phyloP scores from a whole-genome alignment of 2,797 vertebrate genomes.

The Anas bernieri region DNA sequence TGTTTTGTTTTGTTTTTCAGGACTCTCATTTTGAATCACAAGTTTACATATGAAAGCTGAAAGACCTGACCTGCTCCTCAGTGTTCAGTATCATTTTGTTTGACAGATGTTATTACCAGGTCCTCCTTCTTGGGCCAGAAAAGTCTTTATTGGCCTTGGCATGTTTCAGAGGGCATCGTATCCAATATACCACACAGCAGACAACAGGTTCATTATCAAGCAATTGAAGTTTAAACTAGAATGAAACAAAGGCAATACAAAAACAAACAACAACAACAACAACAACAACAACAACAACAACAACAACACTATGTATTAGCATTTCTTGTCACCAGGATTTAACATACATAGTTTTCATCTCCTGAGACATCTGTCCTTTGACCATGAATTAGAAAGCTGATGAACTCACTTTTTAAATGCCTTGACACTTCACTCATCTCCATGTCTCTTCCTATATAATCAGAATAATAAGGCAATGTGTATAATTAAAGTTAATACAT shows the following conservation, averaged over 20 bases:
- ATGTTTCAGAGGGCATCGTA: background rate
- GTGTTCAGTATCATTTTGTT: background rate
- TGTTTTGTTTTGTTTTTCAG: background rate
- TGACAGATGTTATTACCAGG: background rate
- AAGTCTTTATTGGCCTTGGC: background rate
- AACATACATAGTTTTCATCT: background rate
- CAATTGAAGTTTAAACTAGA: background rate
- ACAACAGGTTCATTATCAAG: background rate
- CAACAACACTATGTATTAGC: background rate
- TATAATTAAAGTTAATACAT: background rate
- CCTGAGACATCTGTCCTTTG: background rate
- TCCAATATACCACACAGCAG: background rate
- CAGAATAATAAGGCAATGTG: background rate
- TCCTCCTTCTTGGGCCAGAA: background rate
- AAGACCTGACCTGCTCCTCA: background rate
- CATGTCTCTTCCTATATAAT: background rate
- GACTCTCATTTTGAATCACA: background rate
- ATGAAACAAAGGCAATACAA: background rate
- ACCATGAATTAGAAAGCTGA: background rate
- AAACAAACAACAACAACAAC: background rate
- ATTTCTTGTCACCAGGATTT: background rate
- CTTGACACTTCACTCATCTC: background rate
- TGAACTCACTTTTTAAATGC: background rate
- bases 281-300: too few relatives aligned
- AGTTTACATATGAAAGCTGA: background rate